Percentiles rank a stretch among this genome's conserved stretches.
phyloP scores from a whole-genome alignment of 2,888 invertebrate genomes.

The Hyalella azteca region DNA sequence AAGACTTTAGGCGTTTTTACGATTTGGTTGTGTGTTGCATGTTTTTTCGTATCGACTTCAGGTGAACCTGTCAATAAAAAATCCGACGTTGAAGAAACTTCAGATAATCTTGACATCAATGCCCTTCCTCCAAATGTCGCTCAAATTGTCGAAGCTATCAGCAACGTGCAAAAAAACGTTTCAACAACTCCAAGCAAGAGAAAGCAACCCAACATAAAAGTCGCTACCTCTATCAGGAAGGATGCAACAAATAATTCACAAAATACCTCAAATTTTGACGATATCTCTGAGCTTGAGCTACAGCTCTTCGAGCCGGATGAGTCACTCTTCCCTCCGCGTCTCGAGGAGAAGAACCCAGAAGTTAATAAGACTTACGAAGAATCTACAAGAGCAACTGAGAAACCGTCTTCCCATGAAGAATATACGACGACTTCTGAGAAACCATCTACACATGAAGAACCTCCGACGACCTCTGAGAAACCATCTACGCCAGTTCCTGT shows the following conservation, averaged over 20 bases:
- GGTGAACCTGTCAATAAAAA: no score
- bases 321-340: background rate
- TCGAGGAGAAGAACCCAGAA: background rate
- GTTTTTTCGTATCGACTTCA: no score
- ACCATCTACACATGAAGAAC: no score
- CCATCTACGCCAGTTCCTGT: no score
- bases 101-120: background rate
- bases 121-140: background rate
- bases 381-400: background rate
- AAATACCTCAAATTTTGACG: background rate
- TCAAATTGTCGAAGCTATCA: conserved; percentile 23
- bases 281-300: background rate
- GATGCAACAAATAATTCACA: background rate
- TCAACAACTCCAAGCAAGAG: background rate
- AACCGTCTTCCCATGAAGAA: background rate
- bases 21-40: no score
- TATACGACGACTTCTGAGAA: background rate
- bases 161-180: conserved; percentile 22
- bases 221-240: background rate
- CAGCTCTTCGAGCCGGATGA: conserved; percentile 12
- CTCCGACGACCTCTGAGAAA: no score
- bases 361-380: background rate
- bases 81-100: background rate
- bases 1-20: no score
- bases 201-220: conserved; percentile 1